Base-by-base conservation (phyloP, 2,797 vertebrate genomes). In the Loris lydekkerianus region DNA sequence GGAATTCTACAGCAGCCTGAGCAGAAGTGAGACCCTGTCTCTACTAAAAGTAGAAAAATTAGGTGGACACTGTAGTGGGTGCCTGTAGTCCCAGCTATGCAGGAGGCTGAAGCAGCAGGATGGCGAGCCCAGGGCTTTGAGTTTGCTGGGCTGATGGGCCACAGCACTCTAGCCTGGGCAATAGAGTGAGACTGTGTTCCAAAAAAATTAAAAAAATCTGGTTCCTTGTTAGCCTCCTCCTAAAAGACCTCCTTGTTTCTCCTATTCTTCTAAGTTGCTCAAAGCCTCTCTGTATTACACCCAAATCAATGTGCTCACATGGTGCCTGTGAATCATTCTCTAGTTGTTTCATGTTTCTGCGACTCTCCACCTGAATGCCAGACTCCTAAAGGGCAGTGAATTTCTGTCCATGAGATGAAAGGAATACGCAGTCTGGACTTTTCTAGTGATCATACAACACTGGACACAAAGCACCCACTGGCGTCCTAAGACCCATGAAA, bases 321-420 rank as follows among this genome's bases (percentile, higher is more conserved):
- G 63, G 46, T 14, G 13, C 67, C 67, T 85, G 3, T 0, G 5
- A 94, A 69, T 86, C 10, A 1, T 80, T 76, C 69, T 89, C 43
- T 34, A n/a, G 5, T 80, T 95, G 56, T 94, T 95, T 95, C 60
- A 87, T 63, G 37, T 93, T 70, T 92, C 58, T 75, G 56, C 92
- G 76, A 93, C 63, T 94, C 49, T 89, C 83, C 31, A 56, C 27
- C 10, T 53, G 43, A 96, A 84, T 49, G 94, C 82, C 82, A 63
- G 93, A 86, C 61, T 96, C 94, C 85, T 87, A 69, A 90, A 95
- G 89, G 94, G 91, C 77, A 97, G 88, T 53, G 58, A 96, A 20
- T 61, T 53, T 96, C 67, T 81, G 46, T 70, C 89, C 77, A 31
- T 67, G 69, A 85, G 46, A 85, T 69, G 56, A 95, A 89, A 96